Base-by-base conservation (phyloP, 2,113 vertebrate species). In the Catharus bicknelli region DNA sequence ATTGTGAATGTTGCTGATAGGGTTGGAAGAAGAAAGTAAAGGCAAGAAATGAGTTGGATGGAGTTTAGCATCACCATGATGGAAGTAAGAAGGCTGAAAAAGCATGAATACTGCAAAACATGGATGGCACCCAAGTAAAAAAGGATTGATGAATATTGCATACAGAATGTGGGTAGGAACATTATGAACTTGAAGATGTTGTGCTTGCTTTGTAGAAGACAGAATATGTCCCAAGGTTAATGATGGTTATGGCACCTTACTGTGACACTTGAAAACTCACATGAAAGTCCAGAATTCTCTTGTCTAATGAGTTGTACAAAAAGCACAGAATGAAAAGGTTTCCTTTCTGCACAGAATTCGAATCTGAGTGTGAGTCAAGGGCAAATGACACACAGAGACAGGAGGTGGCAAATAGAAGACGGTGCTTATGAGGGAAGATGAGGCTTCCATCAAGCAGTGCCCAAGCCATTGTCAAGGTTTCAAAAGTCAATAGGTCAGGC, bases 221-320 rank as follows among this genome's bases (percentile, higher is more conserved):
- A 72, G 62, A 82, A 50, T 74, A 38, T 62, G 22, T 93, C 83
- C 32, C 90, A 94, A 95, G 93, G 93, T 90, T 95, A 95, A 95
- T 76, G 63, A 75, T 61, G 78, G 27, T 82, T 78, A 72, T 58
- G 63, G 74, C 62, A 90, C 34, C 23, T 93, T 90, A 86, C n/a
- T n/a, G 25, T 0, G 1, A 43, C 42, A 50, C 70, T 64, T 68
- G 26, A 64, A 81, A 86, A 74, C 34, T 36, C 12, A 7, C n/a
- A 6, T 14, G 47, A 23, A 66, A 38, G 32, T 30, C 67, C 50
- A 36, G 58, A 26, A 69, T 87, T 92, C 81, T 18, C 32, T 69
- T 87, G 38, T 87, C 62, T 58, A 76, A 4, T 64, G 30, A 64
- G 19, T 15, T 80, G 25, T 63, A 63, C 72, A 80, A 50, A 27